Evolutionary conservation across 1,140 invertebrate genomes (phyloP), one percentile per base, ranked within the genome.

Genomic region (Panagrolaimus sp.): DNA sequence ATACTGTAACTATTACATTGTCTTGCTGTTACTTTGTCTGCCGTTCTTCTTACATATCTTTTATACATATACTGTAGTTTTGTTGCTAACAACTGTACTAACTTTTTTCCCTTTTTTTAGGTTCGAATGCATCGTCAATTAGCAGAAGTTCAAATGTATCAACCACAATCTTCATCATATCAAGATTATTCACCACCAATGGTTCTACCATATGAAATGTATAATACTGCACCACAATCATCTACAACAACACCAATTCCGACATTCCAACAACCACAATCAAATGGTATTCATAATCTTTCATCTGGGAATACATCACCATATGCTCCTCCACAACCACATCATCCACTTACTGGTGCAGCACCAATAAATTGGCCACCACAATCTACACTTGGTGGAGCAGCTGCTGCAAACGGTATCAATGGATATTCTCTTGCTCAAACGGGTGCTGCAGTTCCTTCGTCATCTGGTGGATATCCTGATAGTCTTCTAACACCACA

Each of bases 401-500:
- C 51, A 4, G 51, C 20, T 20, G 51, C 51, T 57, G 51, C 51
- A 5, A 11, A 25, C 4, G 20, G 27, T n/a, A 38, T 38, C 2
- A 57, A 57, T 57, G 51, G 51, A 27, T 57, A 57, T 57, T 20
- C 67, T 13, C 42, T 71, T 5, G 69, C 69, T 23, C 72, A 73
- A 27, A 48, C 66, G 9, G 72, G 68, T 16, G 64, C 72, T 27
- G 31, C 31, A 38, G 72, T 73, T 16, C 72, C 72, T 11, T 73
- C 72, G 13, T 71, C 13, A 13, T 63, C 57, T 46, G 72, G 72
- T 4, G 72, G 72, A 14, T 73, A 73, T 44, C 71, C 72, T 27
- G 51, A 20, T 57, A 11, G 14, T 20, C 20, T 20, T 25, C 2
- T 25, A 11, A 27, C 20, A 5, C 20, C 11, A 20, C 14, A 57